Evolutionary conservation across 2,113 vertebrate genomes (phyloP), one percentile per base, ranked within the genome.

Genomic region (Murina feae): DNA sequence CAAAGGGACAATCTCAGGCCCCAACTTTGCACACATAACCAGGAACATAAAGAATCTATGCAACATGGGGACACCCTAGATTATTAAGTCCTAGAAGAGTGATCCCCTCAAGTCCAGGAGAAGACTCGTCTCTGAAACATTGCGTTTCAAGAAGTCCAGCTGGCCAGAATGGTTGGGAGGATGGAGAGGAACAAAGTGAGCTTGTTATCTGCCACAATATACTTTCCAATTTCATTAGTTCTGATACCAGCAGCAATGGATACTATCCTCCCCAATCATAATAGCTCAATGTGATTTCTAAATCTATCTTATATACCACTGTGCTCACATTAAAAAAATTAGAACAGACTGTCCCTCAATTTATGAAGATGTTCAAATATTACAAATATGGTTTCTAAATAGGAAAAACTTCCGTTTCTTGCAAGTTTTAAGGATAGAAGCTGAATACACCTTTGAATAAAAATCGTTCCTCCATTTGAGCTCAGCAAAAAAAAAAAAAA

Each of bases 381-480:
- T 87, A 20, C 58, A 20, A 90, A 91, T 85, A 82, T 85, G 35
- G 12, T 84, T 94, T 89, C 49, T 60, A 84, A 89, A 87, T 1
- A 91, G 44, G 17, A 6, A 84, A 84, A 83, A 65, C 4, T 68
- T 66, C 8, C 18, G 28, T 69, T 96, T 83, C 47, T 69, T 86
- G 42, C 12, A 79, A 49, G 7, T 86, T 93, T 80, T 63, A 94
- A 79, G 47, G 1, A 68, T 28, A 90, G 47, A 94, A 39, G 37
- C 2, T 44, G 17, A 93, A 63, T 37, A 96, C 37, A 63, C 6
- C 14, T 91, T 92, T 93, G 88, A 88, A 78, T 32, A 94, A 68
- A 95, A 93, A 90, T 35, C n/a, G 16, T 78, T 84, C 30, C n/a
- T 87, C 49, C 58, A 66, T 90, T 93, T 93, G 71, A 81, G 87